Evolutionary conservation across 2,113 vertebrate species (phyloP).

Genomic region (Galbula dea): DNA sequence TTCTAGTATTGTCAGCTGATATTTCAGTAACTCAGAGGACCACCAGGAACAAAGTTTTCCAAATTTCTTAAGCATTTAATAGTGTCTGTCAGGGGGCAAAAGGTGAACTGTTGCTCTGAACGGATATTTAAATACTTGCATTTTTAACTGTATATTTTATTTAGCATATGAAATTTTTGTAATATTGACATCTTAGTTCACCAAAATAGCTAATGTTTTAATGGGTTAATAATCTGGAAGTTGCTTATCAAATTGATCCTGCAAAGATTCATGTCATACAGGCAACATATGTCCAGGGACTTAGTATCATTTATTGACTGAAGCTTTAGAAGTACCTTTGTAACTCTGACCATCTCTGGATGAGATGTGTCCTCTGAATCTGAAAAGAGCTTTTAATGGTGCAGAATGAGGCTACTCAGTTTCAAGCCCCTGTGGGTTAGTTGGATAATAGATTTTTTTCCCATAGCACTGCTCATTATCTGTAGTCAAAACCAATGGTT

Average conservation of each 20-base stretch:
- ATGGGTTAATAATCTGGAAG: neutral
- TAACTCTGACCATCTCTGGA: neutral
- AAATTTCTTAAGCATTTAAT: neutral
- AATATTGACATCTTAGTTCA: neutral
- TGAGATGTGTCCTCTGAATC: neutral
- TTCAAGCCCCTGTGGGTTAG: neutral
- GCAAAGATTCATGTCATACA: neutral
- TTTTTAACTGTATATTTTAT: neutral
- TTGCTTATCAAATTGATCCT: neutral
- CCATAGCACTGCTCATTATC: constrained; percentile 45
- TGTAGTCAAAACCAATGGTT: constrained; percentile 57
- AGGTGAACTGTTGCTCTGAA: neutral
- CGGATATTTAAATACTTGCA: neutral
- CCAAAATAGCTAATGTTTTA: neutral
- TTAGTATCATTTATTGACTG: neutral
- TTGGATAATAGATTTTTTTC: constrained; percentile 61
- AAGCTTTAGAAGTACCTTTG: neutral
- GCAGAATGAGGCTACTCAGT: constrained; percentile 9
- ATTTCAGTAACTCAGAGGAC: neutral
- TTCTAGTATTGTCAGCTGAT: neutral
- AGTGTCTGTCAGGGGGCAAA: neutral
- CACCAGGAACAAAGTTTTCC: neutral
- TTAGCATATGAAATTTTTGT: neutral
- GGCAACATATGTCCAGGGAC: neutral
- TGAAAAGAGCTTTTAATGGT: constrained; percentile 4